Percentiles rank a stretch among this genome's conserved stretches.
Evolutionary conservation across 2,113 vertebrate species (phyloP).

Genomic region (Dasyprocta punctata): DNA sequence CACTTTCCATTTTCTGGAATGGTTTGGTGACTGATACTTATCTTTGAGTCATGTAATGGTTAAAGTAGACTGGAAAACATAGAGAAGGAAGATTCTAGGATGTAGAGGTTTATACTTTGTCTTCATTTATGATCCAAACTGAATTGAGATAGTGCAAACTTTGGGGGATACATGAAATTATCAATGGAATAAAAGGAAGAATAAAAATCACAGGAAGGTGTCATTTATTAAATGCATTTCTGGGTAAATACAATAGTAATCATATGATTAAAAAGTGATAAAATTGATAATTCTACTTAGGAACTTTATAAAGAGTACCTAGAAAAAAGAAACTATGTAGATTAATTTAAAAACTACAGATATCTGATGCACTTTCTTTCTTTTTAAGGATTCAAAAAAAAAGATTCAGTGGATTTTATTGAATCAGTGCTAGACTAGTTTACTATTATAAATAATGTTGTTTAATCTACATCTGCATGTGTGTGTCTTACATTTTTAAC

Average conservation of each 20-base stretch:
- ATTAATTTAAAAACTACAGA: background rate
- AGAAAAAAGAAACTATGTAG: background rate
- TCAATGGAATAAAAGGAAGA: background rate
- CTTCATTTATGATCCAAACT: background rate
- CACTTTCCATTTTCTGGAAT: background rate
- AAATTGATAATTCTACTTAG: background rate
- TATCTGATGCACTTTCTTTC: background rate
- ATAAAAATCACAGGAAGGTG: background rate
- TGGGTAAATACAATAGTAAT: background rate
- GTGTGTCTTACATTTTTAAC: background rate
- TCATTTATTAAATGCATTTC: background rate
- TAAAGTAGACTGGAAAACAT: background rate
- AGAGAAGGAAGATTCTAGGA: background rate
- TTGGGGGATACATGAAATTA: background rate
- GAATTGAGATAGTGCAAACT: background rate
- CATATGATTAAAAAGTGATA: background rate
- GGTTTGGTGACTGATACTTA: background rate
- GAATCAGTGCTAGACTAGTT: background rate
- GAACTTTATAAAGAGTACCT: background rate
- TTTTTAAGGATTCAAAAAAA: background rate
- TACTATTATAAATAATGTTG: background rate
- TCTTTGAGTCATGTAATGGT: background rate
- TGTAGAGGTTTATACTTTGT: background rate
- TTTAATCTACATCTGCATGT: background rate
- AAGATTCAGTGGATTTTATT: background rate